Evolutionary conservation across 2,888 invertebrate genomes (phyloP).

Genomic region (Sceliomorpha sp.): DNA sequence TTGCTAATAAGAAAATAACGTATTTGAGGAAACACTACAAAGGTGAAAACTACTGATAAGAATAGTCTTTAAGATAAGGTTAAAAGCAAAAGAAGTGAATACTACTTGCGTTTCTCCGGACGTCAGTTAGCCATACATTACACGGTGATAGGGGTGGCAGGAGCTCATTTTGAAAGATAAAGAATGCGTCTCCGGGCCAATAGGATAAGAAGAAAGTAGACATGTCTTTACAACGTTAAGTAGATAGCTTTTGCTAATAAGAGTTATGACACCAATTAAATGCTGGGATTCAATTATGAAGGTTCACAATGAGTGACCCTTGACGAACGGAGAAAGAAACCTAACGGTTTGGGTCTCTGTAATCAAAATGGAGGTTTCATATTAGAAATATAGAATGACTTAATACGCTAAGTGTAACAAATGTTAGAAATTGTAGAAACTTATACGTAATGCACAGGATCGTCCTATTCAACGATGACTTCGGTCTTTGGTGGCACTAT

Average conservation of each 20-base stretch:
- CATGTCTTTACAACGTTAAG: slow-evolving; percentile 15
- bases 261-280: slow-evolving; percentile 49
- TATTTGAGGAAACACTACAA: too few species aligned
- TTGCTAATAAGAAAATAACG: too few species aligned
- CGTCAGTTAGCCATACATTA: slow-evolving; percentile 23
- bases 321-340: slow-evolving; percentile 4
- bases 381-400: too few species aligned
- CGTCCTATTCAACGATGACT: slow-evolving; percentile 38
- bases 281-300: slow-evolving; percentile 26
- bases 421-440: slow-evolving; percentile 9
- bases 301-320: slow-evolving; percentile 28
- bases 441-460: slow-evolving; percentile 18
- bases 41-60: slow-evolving; percentile 22
- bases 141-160: slow-evolving; percentile 22
- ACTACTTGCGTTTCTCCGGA: slow-evolving; percentile 29
- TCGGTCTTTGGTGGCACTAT: slow-evolving; percentile 44
- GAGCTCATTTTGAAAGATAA: slow-evolving; percentile 14
- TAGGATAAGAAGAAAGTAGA: slow-evolving; percentile 44
- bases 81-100: slow-evolving; percentile 31
- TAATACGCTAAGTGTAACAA: slow-evolving; percentile 23
- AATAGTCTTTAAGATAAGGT: slow-evolving; percentile 12
- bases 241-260: slow-evolving; percentile 42
- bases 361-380: too few species aligned
- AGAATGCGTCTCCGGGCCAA: slow-evolving; percentile 17
- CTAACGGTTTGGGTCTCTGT: background rate